Evolutionary conservation across 2,113 vertebrate genomes (phyloP).

Genomic region (Anas platyrhynchos): DNA sequence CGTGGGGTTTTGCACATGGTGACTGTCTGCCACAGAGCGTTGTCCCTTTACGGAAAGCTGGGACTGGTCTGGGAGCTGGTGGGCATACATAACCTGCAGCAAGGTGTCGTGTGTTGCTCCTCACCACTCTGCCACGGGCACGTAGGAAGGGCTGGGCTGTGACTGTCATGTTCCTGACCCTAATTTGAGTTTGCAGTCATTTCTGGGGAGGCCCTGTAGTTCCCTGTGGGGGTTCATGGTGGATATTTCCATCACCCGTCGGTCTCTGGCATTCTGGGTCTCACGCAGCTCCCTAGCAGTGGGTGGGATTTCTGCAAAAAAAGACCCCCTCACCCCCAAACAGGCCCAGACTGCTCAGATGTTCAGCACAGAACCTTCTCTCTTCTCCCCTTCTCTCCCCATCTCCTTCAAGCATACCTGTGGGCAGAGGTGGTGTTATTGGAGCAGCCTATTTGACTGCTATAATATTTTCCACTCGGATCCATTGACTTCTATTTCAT

Average conservation of each 20-base stretch:
- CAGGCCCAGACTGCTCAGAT: conserved; percentile 14
- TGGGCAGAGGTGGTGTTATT: conserved; percentile 74
- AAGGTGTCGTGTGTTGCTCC: neutral
- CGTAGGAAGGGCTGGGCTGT: neutral
- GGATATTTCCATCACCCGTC: conserved; percentile 13
- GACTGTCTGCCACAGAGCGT: neutral
- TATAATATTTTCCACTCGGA: conserved; percentile 73
- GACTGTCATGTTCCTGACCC: neutral
- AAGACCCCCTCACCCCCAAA: neutral
- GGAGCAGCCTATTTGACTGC: conserved; percentile 68
- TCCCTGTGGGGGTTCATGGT: neutral
- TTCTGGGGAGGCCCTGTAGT: neutral
- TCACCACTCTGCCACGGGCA: neutral
- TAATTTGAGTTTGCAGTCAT: neutral
- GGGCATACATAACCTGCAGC: neutral
- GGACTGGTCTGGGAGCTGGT: neutral
- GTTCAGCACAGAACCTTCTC: conserved; percentile 57
- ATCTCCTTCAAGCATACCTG: conserved; percentile 68
- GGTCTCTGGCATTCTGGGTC: neutral
- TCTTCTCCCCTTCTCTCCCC: conserved; percentile 47
- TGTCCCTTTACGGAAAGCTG: neutral
- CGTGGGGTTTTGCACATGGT: neutral
- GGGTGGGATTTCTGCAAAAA: conserved; percentile 22
- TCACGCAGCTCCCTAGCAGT: neutral
- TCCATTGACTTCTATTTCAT: conserved; percentile 69